A percentile compares a stretch with the other conserved stretches of the same genome.
These are phyloP conservation scores for Bombus difficillimus DNA, from an alignment of 1,140 invertebrate genomes.

Conservation along the genomic window DNA sequence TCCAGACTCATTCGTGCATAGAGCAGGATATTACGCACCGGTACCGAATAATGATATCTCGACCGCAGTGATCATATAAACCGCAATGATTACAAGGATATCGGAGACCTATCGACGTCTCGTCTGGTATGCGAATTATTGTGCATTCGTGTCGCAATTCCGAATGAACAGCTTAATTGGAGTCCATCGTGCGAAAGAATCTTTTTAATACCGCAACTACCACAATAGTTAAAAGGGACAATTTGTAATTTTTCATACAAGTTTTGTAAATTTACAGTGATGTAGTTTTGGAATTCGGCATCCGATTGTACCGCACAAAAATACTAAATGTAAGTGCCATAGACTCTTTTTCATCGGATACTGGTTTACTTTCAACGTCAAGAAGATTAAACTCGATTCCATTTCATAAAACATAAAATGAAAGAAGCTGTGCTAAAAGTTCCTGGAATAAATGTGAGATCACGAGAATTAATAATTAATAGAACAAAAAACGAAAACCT, in stretches of 20 bases:
- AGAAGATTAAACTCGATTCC: too few relatives aligned
- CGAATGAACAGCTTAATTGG: slow-evolving; percentile 5
- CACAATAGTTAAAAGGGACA: neutral
- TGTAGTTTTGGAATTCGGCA: neutral
- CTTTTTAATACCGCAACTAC: neutral
- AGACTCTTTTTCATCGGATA: too few relatives aligned
- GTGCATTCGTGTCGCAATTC: neutral
- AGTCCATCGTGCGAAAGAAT: neutral
- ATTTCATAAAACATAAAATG: too few relatives aligned
- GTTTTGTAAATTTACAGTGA: neutral
- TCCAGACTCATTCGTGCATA: slow-evolving; percentile 79
- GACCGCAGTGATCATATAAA: slow-evolving; percentile 74
- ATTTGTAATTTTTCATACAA: neutral
- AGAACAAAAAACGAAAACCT: too few relatives aligned
- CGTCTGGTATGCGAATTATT: slow-evolving; percentile 30
- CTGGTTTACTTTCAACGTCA: too few relatives aligned
- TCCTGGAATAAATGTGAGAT: too few relatives aligned
- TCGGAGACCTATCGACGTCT: slow-evolving; percentile 28
- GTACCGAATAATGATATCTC: slow-evolving; percentile 77
- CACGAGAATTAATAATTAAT: too few relatives aligned
- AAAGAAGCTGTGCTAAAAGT: too few relatives aligned
- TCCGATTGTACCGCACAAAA: too few relatives aligned
- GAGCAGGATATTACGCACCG: slow-evolving; percentile 78
- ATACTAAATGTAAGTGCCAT: too few relatives aligned
- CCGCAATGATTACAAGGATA: slow-evolving; percentile 49